Evolutionary conservation across 1,140 invertebrate species (phyloP), one percentile per base, ranked within the genome.

Genomic region (Drosophila nikananu): DNA sequence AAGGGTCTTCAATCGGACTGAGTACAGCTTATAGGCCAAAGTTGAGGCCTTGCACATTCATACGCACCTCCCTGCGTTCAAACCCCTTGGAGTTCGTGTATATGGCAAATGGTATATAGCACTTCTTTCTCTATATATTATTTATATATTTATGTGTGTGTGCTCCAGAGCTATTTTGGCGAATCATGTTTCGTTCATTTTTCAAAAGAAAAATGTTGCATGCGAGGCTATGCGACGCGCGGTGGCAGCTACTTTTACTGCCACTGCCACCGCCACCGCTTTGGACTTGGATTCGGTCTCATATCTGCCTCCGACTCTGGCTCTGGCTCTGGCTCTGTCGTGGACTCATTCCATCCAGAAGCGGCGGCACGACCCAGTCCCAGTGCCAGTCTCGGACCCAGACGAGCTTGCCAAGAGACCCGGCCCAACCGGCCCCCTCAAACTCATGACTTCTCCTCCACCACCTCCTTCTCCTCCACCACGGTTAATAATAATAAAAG

Each of bases 121-220:
- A 73, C 68, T 73, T 73, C 68, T 73, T 61, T 73, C 37, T 27
- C 25, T 27, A 65, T 30, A 65, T 42, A 65, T 35, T 62, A 70
- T 25, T 35, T 79, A 66, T 67, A 57, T 27, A 59, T 67, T n/a
- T 44, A 23, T 64, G n/a, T 57, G n/a, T 49, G 30, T 46, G 27
- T 78, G 49, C 23, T 25, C 23, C 46, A 68, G 66, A 51, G 55
- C 54, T 77, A 52, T 77, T 78, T 80, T 91, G 83, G 90, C 90
- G 83, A 92, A 92, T 92, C 90, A 92, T 92, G 86, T 90, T 92
- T 80, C 75, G 80, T 86, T 92, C 90, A 92, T 92, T 92, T 92
- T 90, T 92, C 90, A 92, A 92, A 92, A 90, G 86, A 90, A 89
- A 89, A 89, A 89, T 86, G 86, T 90, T 90, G 86, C 86, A 89